These are phyloP conservation scores for Hirtodrosophila cameraria DNA, from an alignment of 2,888 invertebrate genomes.

Conservation along the genomic window DNA sequence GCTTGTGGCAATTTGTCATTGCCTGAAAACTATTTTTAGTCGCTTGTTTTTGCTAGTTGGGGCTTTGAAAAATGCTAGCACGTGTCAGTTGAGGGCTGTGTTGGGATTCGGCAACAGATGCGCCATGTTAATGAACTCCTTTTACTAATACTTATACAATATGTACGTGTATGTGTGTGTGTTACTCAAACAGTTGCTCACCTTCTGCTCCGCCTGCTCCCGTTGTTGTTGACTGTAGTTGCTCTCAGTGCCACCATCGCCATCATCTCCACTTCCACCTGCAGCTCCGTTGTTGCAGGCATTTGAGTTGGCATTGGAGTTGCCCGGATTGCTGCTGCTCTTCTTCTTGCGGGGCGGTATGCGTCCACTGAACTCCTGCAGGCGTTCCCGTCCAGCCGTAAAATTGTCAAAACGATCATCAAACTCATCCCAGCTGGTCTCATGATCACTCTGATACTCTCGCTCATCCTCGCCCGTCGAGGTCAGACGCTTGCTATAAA, in stretches of 20 bases:
- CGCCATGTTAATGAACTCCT: conserved; percentile 64
- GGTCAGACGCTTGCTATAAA: conserved; percentile 82
- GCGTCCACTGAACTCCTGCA: conserved; percentile 84
- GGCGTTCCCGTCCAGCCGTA: conserved; percentile 83
- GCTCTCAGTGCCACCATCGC: conserved; percentile 6
- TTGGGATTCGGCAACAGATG: conserved; percentile 27
- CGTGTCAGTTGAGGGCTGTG: conserved; percentile 43
- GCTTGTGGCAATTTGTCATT: conserved; percentile 70
- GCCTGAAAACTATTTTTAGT: conserved; percentile 58
- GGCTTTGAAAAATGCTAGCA: conserved; percentile 67
- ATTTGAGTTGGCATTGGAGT: conserved; percentile 4
- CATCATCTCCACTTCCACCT: conserved; percentile 7
- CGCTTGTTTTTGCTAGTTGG: conserved; percentile 47
- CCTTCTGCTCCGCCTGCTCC: conserved; percentile 45
- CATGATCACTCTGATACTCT: conserved; percentile 83
- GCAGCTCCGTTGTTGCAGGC: conserved; percentile 50
- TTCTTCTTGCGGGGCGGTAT: conserved; percentile 84
- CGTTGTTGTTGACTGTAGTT: conserved; percentile 26
- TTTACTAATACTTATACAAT: not conserved
- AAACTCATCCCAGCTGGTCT: conserved; percentile 84
- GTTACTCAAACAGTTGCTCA: conserved; percentile 28
- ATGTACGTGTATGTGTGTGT: not conserved
- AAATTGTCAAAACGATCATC: conserved; percentile 84
- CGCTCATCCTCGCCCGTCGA: conserved; percentile 84
- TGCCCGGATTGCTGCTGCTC: conserved; percentile 56